These are phyloP conservation scores for Panthera uncia DNA, from an alignment of 2,113 vertebrate genomes.

Conservation along the genomic window DNA sequence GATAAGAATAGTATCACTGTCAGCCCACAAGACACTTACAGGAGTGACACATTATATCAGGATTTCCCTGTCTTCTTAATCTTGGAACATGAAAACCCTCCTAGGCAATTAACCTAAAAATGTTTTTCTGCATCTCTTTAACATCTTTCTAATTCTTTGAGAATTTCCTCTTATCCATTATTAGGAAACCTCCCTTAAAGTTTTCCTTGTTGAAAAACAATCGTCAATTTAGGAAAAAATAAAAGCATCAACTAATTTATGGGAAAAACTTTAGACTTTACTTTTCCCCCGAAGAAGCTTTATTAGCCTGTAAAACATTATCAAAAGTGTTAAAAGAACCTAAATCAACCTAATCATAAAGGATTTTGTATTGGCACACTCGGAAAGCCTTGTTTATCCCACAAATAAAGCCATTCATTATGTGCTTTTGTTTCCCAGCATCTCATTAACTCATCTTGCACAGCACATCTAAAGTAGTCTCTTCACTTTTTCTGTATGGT, in stretches of 20 bases:
- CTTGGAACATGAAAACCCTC: neutral
- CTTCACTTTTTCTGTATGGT: slow-evolving; percentile 49
- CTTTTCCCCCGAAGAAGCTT: slow-evolving; percentile 41
- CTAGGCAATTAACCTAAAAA: neutral
- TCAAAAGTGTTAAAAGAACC: slow-evolving; percentile 18
- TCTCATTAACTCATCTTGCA: slow-evolving; percentile 42
- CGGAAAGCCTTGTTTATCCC: slow-evolving; percentile 28
- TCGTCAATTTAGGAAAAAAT: slow-evolving; percentile 42
- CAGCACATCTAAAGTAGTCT: slow-evolving; percentile 3
- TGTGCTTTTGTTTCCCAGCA: slow-evolving; percentile 11
- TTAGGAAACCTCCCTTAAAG: slow-evolving; percentile 37
- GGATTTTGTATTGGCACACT: slow-evolving; percentile 48
- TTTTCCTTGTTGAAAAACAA: slow-evolving; percentile 41
- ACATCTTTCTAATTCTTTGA: slow-evolving; percentile 42
- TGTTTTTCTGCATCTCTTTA: slow-evolving; percentile 26
- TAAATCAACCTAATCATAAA: slow-evolving; percentile 54
- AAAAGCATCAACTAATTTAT: slow-evolving; percentile 62
- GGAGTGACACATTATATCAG: neutral
- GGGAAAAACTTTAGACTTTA: slow-evolving; percentile 45
- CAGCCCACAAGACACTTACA: neutral
- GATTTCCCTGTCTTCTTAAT: neutral
- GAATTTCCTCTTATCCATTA: slow-evolving; percentile 34
- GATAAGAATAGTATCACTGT: neutral
- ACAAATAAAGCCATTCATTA: slow-evolving; percentile 56
- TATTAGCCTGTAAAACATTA: slow-evolving; percentile 48